Conservation (phyloP, 2,113 vertebrate species). For the Anarrhichthys ocellatus region DNA sequence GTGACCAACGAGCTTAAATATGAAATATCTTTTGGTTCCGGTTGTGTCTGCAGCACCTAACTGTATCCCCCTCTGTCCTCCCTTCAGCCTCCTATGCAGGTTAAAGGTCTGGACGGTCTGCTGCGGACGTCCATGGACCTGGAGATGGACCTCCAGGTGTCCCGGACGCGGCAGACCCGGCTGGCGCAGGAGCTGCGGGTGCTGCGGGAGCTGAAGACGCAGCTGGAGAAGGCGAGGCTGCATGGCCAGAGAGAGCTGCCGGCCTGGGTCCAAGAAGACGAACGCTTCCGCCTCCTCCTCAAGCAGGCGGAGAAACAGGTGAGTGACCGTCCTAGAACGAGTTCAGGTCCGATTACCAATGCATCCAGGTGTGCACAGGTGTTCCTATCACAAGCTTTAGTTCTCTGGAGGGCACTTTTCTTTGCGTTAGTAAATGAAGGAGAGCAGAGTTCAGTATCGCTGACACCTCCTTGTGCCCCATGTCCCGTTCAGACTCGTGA, state of each 20-base stretch:
- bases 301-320: slow-evolving; percentile 93
- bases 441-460: not conserved
- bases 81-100: slow-evolving; percentile 79
- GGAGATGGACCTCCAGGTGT: slow-evolving; percentile 96
- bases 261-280: slow-evolving; percentile 89
- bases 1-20: not conserved
- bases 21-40: not conserved
- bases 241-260: slow-evolving; percentile 91
- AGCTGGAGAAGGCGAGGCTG: slow-evolving; percentile 90
- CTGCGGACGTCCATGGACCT: slow-evolving; percentile 93
- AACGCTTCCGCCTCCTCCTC: slow-evolving; percentile 91
- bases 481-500: slow-evolving; percentile 81
- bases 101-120: slow-evolving; percentile 87
- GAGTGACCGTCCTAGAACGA: not conserved
- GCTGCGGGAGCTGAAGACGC: slow-evolving; percentile 91
- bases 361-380: not conserved
- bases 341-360: not conserved
- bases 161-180: slow-evolving; percentile 90
- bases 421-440: not conserved
- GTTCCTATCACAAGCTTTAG: too few species aligned
- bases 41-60: not conserved
- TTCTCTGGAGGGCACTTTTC: not conserved
- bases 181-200: slow-evolving; percentile 91
- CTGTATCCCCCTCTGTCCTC: not conserved
- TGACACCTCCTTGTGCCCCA: not conserved